These are phyloP conservation scores for Cariama cristata DNA, from an alignment of 2,113 vertebrate species.

Conservation along the genomic window DNA sequence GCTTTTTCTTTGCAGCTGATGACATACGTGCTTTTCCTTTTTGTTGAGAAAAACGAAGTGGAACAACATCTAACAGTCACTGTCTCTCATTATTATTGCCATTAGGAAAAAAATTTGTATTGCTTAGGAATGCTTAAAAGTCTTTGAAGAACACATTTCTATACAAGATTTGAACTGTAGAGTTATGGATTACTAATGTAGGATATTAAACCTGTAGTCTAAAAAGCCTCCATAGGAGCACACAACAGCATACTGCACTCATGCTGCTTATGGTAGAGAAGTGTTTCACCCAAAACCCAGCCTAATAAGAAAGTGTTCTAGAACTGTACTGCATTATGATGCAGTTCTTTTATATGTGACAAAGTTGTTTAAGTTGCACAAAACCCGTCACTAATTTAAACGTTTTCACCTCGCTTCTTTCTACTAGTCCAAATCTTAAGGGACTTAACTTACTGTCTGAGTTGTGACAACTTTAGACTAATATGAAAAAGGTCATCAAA, in stretches of 20 bases:
- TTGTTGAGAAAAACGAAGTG: neutral
- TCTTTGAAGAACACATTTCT: neutral
- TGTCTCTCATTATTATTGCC: neutral
- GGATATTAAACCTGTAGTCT: neutral
- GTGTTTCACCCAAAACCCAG: neutral
- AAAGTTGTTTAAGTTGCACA: neutral
- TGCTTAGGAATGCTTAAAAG: neutral
- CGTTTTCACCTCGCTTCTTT: neutral
- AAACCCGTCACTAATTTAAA: neutral
- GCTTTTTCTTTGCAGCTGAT: neutral
- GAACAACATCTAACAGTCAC: neutral
- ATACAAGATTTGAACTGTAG: neutral
- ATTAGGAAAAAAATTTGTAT: neutral
- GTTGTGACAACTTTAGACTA: neutral
- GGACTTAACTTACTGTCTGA: neutral
- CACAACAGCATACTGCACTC: neutral
- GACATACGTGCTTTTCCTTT: accelerated
- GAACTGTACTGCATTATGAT: neutral
- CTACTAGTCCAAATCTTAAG: neutral
- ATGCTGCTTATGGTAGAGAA: accelerated
- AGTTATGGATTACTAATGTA: neutral
- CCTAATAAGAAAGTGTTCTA: neutral
- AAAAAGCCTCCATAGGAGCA: neutral
- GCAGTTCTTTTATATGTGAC: neutral
- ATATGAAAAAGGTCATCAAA: neutral